Evolutionary conservation across 2,113 vertebrate genomes (phyloP).

Genomic region (Ariopsis seemanni): DNA sequence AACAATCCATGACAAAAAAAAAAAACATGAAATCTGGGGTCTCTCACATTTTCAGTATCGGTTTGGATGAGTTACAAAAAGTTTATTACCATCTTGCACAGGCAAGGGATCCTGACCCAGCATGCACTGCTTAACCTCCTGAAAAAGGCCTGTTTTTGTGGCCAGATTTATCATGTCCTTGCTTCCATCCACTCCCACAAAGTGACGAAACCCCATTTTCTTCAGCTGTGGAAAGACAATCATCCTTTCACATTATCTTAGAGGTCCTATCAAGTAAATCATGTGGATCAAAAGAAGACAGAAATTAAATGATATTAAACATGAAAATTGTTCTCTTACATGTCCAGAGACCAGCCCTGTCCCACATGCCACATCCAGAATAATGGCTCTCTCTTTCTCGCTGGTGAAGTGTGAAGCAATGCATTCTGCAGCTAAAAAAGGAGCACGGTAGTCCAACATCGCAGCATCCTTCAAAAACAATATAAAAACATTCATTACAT

Average conservation of each 20-base stretch:
- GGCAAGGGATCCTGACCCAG: constrained; percentile 79
- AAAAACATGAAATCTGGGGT: background rate
- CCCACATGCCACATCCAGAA: constrained; percentile 88
- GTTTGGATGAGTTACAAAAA: background rate
- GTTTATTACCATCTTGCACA: constrained; percentile 70
- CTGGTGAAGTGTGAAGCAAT: constrained; percentile 69
- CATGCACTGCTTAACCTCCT: constrained; percentile 69
- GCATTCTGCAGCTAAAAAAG: constrained; percentile 73
- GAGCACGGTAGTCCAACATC: constrained; percentile 80
- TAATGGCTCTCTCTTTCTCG: constrained; percentile 58
- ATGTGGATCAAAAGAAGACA: background rate
- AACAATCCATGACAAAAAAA: background rate
- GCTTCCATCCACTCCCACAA: constrained; percentile 86
- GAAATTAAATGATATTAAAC: background rate
- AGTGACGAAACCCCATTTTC: constrained; percentile 74
- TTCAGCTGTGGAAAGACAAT: constrained; percentile 73
- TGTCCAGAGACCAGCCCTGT: constrained; percentile 82
- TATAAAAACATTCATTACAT: background rate
- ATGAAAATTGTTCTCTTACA: constrained; percentile 65
- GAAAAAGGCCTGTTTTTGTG: constrained; percentile 74
- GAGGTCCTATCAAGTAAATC: background rate
- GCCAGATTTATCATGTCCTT: constrained; percentile 78
- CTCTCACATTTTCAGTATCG: background rate
- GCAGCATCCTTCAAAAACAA: constrained; percentile 74
- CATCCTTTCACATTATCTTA: background rate